Conservation (phyloP, 2,888 invertebrate genomes). For the Metellina segmentata region DNA sequence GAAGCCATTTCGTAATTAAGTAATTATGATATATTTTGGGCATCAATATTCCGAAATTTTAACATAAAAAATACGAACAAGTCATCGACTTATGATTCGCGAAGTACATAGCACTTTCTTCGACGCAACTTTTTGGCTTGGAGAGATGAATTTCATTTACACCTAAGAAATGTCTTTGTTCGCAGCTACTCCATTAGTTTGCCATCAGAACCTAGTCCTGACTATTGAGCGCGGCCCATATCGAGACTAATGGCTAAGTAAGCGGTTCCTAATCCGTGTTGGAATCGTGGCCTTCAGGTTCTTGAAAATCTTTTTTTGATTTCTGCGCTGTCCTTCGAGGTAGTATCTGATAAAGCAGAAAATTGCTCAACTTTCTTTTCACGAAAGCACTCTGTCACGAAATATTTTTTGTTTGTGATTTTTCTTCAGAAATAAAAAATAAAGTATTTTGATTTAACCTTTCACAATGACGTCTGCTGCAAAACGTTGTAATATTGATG, state of each 20-base stretch:
- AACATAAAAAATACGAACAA: too few species aligned
- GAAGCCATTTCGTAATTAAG: neutral
- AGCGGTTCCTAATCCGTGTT: neutral
- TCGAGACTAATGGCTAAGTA: neutral
- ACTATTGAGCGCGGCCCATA: neutral
- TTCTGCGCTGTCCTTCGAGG: neutral
- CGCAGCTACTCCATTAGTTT: neutral
- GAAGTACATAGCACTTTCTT: too few species aligned
- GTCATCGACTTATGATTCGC: too few species aligned
- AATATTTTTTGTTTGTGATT: neutral
- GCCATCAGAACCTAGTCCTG: neutral
- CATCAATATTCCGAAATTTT: too few species aligned
- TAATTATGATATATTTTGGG: too few species aligned
- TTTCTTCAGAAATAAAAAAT: neutral
- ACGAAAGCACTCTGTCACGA: neutral
- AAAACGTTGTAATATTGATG: constrained; percentile 1
- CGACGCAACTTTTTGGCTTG: too few species aligned
- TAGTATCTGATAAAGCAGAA: neutral
- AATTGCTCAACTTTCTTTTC: neutral
- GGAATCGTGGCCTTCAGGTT: neutral
- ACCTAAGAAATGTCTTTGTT: neutral
- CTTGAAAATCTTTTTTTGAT: neutral
- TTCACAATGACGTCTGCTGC: neutral
- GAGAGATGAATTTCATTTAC: neutral
- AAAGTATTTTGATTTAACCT: neutral